A percentile compares a stretch with the other conserved stretches of the same genome.
These are phyloP conservation scores for Grammomys dolichurus DNA, from an alignment of 2,113 vertebrate genomes.

Conservation along the genomic window DNA sequence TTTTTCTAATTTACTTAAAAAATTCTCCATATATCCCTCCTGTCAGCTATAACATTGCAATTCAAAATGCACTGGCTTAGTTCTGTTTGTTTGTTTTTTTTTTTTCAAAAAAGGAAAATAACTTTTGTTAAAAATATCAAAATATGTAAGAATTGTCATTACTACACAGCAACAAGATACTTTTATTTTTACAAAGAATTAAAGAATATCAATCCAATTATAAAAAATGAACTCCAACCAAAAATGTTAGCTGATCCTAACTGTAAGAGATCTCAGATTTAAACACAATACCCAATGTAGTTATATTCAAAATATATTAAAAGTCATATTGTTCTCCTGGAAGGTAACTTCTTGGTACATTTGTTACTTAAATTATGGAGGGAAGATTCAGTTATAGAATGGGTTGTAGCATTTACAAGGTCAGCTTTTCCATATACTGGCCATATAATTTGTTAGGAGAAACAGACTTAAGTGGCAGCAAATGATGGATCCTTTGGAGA, in stretches of 20 bases:
- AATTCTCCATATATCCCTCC: neutral
- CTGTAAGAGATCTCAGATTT: conserved; percentile 77
- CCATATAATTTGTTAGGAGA: conserved; percentile 70
- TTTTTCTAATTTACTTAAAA: neutral
- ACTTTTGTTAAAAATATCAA: conserved; percentile 72
- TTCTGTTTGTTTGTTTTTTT: neutral
- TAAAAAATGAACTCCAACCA: conserved; percentile 71
- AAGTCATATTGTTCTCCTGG: conserved; percentile 28
- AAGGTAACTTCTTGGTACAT: conserved; percentile 72
- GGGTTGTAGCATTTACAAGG: conserved; percentile 58
- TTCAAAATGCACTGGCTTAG: neutral
- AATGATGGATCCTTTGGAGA: neutral
- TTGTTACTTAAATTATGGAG: conserved; percentile 75
- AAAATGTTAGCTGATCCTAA: conserved; percentile 78
- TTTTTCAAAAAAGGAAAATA: neutral
- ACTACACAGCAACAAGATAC: conserved; percentile 75
- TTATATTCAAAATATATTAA: conserved; percentile 79
- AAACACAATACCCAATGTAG: conserved; percentile 77
- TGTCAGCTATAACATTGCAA: neutral
- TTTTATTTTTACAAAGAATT: conserved; percentile 80
- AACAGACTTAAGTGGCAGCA: conserved; percentile 55
- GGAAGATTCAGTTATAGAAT: conserved; percentile 65
- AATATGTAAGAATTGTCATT: conserved; percentile 80
- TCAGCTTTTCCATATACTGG: conserved; percentile 50
- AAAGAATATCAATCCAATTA: conserved; percentile 78